Evolutionary conservation across 2,113 vertebrate species (phyloP).

Genomic region (Pseudorectes ferrugineus): DNA sequence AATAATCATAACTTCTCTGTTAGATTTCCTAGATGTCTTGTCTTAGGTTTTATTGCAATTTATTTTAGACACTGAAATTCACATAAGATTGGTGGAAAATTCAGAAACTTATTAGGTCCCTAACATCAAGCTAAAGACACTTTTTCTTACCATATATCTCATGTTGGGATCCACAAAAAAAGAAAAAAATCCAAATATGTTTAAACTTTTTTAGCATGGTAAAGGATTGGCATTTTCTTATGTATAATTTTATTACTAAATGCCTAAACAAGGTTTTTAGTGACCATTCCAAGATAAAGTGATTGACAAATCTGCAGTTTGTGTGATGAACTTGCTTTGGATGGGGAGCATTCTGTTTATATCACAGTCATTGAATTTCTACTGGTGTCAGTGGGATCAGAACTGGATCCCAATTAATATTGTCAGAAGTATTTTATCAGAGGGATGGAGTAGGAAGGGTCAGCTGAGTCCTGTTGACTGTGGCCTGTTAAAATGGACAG

Average conservation of each 20-base stretch:
- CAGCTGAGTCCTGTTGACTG: background rate
- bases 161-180: background rate
- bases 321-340: background rate
- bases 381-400: background rate
- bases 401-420: background rate
- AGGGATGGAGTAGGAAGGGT: background rate
- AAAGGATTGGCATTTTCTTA: background rate
- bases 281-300: background rate
- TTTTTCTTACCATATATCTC: background rate
- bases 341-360: background rate
- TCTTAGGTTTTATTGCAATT: background rate
- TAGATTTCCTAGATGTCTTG: background rate
- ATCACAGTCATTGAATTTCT: background rate
- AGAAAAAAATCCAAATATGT: background rate
- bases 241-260: background rate
- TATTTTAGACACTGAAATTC: background rate
- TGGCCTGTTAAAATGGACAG: background rate
- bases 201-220: background rate
- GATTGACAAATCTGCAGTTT: background rate
- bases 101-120: rapidly evolving
- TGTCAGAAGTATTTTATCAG: background rate
- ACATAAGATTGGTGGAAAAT: background rate
- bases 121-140: background rate
- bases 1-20: background rate
- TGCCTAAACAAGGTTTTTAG: background rate